A percentile compares a stretch with the other conserved stretches of the same genome.
Evolutionary conservation across 2,113 vertebrate species (phyloP).

Genomic region (Channa argus): DNA sequence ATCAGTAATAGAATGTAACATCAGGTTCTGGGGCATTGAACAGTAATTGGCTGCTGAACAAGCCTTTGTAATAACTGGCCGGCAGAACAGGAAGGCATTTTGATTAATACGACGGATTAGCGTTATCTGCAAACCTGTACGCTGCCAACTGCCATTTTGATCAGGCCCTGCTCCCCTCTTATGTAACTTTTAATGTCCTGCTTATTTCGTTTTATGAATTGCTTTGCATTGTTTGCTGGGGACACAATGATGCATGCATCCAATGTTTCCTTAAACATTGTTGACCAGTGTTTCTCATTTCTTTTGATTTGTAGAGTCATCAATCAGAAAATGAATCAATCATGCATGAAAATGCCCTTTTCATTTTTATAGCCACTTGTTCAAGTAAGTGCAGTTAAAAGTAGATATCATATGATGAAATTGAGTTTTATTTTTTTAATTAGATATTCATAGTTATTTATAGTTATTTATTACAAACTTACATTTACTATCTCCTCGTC

Average conservation of each 20-base stretch:
- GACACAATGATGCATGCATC: neutral
- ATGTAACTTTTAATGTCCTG: constrained; percentile 14
- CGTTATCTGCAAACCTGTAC: constrained; percentile 16
- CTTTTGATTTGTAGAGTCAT: constrained; percentile 7
- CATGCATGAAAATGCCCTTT: too few species aligned
- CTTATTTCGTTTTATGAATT: neutral
- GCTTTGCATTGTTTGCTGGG: constrained; percentile 14
- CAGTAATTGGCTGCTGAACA: constrained; percentile 7
- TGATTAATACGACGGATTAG: neutral
- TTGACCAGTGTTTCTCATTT: neutral
- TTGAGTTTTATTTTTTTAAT: too few species aligned
- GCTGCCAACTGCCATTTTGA: neutral
- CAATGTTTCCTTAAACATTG: constrained; percentile 21
- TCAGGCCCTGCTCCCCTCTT: constrained; percentile 6
- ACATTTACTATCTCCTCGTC: too few species aligned
- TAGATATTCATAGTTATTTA: too few species aligned
- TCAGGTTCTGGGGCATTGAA: neutral
- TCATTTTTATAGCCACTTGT: too few species aligned
- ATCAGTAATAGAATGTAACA: neutral
- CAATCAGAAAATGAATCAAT: too few species aligned
- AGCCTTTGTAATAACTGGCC: constrained; percentile 9
- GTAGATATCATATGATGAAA: too few species aligned
- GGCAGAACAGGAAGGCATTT: constrained; percentile 12
- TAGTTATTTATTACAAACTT: too few species aligned
- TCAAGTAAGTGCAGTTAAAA: too few species aligned